These are phyloP conservation scores for Lycaena phlaeas DNA, from an alignment of 2,888 invertebrate genomes.

Conservation along the genomic window DNA sequence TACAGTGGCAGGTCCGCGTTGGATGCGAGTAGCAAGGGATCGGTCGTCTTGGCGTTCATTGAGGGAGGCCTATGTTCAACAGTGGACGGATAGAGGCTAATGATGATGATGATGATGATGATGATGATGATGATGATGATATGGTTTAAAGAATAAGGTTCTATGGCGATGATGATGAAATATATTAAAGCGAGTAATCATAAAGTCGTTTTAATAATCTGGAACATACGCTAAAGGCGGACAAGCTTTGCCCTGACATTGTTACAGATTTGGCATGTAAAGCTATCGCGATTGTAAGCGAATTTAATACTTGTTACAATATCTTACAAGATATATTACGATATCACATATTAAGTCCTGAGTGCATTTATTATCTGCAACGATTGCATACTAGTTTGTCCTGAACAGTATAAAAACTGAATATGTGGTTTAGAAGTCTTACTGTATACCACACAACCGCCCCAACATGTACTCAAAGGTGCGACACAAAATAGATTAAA, in stretches of 20 bases:
- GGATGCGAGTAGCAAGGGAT: no score
- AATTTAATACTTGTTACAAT: constrained; percentile 19
- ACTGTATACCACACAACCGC: constrained; percentile 36
- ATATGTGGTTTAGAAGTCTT: constrained; percentile 40
- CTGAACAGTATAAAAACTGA: constrained; percentile 52
- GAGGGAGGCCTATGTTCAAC: no score
- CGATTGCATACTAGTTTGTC: constrained; percentile 48
- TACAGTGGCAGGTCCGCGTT: no score
- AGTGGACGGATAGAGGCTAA: no score
- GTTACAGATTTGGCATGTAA: constrained; percentile 25
- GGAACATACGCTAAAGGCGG: constrained; percentile 22
- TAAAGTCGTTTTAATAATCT: constrained; percentile 3
- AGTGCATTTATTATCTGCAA: constrained; percentile 35
- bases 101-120: no score
- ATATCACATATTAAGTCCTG: constrained; percentile 15
- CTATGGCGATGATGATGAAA: no score
- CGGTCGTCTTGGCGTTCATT: no score
- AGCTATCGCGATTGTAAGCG: constrained; percentile 11
- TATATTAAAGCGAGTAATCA: not conserved
- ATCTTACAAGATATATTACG: constrained; percentile 22
- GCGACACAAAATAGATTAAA: no score
- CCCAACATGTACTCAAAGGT: constrained; percentile 55
- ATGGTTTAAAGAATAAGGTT: no score
- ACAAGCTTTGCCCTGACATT: constrained; percentile 32
- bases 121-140: no score